These are phyloP conservation scores for Chrysoperla carnea DNA, from an alignment of 1,140 invertebrate genomes.

Conservation along the genomic window DNA sequence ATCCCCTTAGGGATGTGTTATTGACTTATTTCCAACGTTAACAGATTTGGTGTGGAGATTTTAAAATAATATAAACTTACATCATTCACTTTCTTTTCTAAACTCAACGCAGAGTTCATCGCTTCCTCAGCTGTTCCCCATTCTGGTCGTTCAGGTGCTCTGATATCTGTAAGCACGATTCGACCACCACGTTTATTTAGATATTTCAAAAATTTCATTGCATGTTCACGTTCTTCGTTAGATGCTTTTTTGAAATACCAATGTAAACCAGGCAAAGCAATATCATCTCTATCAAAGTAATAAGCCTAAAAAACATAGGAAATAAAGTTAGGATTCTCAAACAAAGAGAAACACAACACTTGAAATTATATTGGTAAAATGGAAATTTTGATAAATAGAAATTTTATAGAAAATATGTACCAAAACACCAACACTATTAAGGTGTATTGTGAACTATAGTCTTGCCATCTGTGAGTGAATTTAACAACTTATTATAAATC, in stretches of 20 bases:
- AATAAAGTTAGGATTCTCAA: background rate
- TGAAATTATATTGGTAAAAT: background rate
- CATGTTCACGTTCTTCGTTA: slow-evolving; percentile 60
- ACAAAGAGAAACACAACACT: background rate
- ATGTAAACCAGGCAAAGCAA: slow-evolving; percentile 50
- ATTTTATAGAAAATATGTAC: slow-evolving; percentile 1
- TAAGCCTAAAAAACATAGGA: slow-evolving; percentile 22
- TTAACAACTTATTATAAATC: too few species aligned
- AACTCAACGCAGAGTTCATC: slow-evolving; percentile 45
- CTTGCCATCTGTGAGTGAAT: too few species aligned
- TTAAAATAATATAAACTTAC: too few species aligned
- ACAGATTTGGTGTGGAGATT: too few species aligned
- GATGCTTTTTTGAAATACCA: slow-evolving; percentile 56
- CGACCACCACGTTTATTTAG: slow-evolving; percentile 66
- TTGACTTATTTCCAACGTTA: too few species aligned
- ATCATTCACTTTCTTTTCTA: slow-evolving; percentile 68
- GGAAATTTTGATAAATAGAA: background rate
- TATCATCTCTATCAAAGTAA: slow-evolving; percentile 64
- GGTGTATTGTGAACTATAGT: background rate
- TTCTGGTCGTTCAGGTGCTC: slow-evolving; percentile 36
- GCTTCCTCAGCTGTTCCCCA: slow-evolving; percentile 49
- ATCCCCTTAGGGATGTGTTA: too few species aligned
- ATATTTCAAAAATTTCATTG: slow-evolving; percentile 56
- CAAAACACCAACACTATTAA: background rate
- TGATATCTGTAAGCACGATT: slow-evolving; percentile 32